Conservation (phyloP, 2,888 invertebrate species). For the Gerris lacustris region DNA sequence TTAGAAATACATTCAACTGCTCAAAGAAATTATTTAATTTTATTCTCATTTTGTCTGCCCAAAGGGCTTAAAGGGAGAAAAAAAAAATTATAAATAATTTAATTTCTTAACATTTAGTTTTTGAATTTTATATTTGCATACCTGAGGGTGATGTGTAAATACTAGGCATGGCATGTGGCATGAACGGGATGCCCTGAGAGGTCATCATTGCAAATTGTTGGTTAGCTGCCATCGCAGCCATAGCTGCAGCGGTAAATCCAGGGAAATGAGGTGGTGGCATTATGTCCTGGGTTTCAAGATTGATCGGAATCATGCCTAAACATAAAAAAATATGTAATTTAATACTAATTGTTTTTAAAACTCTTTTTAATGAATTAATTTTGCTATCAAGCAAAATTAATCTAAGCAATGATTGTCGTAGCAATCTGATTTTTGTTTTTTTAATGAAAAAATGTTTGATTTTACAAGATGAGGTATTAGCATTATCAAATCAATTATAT, state of each 20-base stretch:
- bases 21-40: background rate
- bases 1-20: background rate
- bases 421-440: too few species aligned
- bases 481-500: too few species aligned
- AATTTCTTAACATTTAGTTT: background rate
- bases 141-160: conserved; percentile 35
- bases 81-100: background rate
- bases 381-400: too few species aligned
- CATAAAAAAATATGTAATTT: conserved; percentile 21
- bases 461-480: too few species aligned
- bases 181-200: conserved; percentile 40
- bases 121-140: conserved; percentile 10
- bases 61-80: background rate
- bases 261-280: conserved; percentile 31
- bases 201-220: conserved; percentile 43
- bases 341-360: too few species aligned
- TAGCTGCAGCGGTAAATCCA: conserved; percentile 36
- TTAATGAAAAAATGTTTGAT: too few species aligned
- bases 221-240: conserved; percentile 40
- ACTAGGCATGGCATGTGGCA: conserved; percentile 41
- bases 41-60: background rate
- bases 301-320: conserved; percentile 22
- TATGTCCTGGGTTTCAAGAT: conserved; percentile 24
- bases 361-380: too few species aligned
- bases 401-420: too few species aligned